Conservation (phyloP, 2,888 invertebrate species). For the Brenthis daphne region DNA sequence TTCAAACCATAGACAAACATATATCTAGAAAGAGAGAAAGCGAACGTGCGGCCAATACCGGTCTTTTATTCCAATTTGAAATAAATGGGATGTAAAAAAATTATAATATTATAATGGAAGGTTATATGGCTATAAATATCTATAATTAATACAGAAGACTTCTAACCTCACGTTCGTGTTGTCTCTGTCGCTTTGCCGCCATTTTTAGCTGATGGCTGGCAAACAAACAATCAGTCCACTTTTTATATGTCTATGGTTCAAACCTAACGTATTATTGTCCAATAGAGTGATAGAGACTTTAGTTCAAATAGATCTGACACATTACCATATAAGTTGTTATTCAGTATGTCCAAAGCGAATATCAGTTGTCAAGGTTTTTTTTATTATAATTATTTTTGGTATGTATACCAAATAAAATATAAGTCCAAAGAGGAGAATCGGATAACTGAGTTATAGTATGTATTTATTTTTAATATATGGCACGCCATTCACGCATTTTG, state of each 20-base stretch:
- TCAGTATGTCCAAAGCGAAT: slow-evolving; percentile 1
- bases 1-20: neutral
- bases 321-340: slow-evolving; percentile 5
- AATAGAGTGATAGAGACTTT: slow-evolving; percentile 5
- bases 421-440: slow-evolving; percentile 68
- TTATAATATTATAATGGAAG: too few relatives aligned
- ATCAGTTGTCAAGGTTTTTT: slow-evolving; percentile 12
- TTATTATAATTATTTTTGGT: slow-evolving; percentile 45
- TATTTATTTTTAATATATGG: slow-evolving; percentile 62
- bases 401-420: slow-evolving; percentile 64
- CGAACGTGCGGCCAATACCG: too few relatives aligned
- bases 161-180: too few relatives aligned
- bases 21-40: neutral
- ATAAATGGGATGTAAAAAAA: too few relatives aligned
- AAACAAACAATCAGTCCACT: too few relatives aligned
- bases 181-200: too few relatives aligned
- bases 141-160: too few relatives aligned
- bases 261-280: slow-evolving; percentile 4
- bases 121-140: too few relatives aligned
- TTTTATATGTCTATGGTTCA: neutral
- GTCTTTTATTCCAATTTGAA: too few relatives aligned
- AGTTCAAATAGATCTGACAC: slow-evolving; percentile 34
- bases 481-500: slow-evolving; percentile 55
- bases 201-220: too few relatives aligned
- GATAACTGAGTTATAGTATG: slow-evolving; percentile 46